Percentiles rank a stretch among this genome's conserved stretches.
Conservation (phyloP, 2,113 vertebrate genomes). For the Podilymbus podiceps region DNA sequence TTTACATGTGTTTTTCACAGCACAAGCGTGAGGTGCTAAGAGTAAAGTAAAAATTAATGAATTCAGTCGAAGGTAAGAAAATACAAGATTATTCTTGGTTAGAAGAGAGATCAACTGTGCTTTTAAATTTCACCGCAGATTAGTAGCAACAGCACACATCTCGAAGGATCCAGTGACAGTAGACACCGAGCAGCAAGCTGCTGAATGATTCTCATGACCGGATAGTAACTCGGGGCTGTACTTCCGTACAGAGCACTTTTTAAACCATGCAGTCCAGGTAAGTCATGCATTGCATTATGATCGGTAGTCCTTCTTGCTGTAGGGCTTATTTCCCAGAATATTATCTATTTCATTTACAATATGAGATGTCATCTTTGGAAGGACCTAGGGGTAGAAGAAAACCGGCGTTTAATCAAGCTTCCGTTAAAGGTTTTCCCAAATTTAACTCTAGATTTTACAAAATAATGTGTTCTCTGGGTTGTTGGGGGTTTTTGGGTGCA, state of each 20-base stretch:
- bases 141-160: constrained; percentile 75
- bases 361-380: constrained; percentile 97
- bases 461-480: not conserved
- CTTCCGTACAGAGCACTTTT: constrained; percentile 43
- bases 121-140: constrained; percentile 71
- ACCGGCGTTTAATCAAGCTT: not conserved
- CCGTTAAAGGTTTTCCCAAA: not conserved
- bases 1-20: constrained; percentile 51
- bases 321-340: constrained; percentile 93
- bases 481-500: not conserved
- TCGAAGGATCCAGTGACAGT: constrained; percentile 65
- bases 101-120: constrained; percentile 71
- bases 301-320: constrained; percentile 95
- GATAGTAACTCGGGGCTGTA: constrained; percentile 48
- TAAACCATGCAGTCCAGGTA: constrained; percentile 71
- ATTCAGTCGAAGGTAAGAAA: constrained; percentile 70
- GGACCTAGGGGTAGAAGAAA: constrained; percentile 78
- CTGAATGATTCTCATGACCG: constrained; percentile 66
- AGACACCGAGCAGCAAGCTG: constrained; percentile 75
- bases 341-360: constrained; percentile 94
- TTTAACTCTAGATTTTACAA: not conserved
- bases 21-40: constrained; percentile 66
- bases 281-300: constrained; percentile 81
- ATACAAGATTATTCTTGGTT: constrained; percentile 67
- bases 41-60: constrained; percentile 61